Evolutionary conservation across 1,140 invertebrate species (phyloP).

Genomic region (Colletes latitarsis): DNA sequence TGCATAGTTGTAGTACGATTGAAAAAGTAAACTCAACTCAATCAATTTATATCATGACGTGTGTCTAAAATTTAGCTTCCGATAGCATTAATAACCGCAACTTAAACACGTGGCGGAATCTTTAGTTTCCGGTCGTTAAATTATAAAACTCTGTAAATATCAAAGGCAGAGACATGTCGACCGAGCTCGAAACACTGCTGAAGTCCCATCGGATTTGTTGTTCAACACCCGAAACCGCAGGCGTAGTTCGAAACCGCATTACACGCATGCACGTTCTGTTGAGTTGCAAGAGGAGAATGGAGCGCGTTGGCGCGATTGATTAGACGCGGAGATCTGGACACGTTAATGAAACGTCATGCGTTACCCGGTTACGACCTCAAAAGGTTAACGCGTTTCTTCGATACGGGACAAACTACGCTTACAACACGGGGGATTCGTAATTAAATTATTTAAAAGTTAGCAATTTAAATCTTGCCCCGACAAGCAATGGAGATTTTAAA

Average conservation of each 20-base stretch:
- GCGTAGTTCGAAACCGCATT: conserved; percentile 60
- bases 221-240: conserved; percentile 57
- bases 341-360: conserved; percentile 53
- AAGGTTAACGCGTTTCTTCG: too few species aligned
- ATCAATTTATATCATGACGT: too few species aligned
- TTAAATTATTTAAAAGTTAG: too few species aligned
- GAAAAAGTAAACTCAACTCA: too few species aligned
- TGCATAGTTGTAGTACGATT: too few species aligned
- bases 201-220: conserved; percentile 64
- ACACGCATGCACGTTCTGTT: conserved; percentile 59
- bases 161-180: conserved; percentile 27
- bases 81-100: too few species aligned
- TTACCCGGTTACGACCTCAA: neutral
- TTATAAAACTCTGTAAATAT: conserved; percentile 55
- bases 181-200: conserved; percentile 34
- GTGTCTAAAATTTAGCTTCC: too few species aligned
- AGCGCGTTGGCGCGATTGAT: conserved; percentile 58
- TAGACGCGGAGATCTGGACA: conserved; percentile 54
- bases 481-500: too few species aligned
- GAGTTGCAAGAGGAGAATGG: conserved; percentile 43
- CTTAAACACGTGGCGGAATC: too few species aligned
- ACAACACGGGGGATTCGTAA: too few species aligned
- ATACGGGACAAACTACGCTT: too few species aligned
- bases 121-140: conserved; percentile 9
- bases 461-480: too few species aligned